Evolutionary conservation across 2,888 invertebrate species (phyloP), one percentile per base, ranked within the genome.

Genomic region (Lithophane semibrunnea): DNA sequence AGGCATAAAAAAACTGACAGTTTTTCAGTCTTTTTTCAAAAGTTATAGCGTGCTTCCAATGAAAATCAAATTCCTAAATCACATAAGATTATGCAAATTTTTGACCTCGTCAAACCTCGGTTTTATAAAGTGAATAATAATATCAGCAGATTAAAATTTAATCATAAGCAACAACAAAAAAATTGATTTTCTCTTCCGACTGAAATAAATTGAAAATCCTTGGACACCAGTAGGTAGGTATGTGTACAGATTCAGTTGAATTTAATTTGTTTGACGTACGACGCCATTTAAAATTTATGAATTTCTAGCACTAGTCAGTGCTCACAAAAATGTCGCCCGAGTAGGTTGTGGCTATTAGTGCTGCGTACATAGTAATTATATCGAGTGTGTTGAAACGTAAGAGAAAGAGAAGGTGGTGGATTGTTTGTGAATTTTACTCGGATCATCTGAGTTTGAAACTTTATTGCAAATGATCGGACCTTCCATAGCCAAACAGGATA

Each of bases 141-240:
- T 54, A 63, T 52, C 75, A 68, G 67, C 67, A 75, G 52, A 67
- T 66, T 52, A 16, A 49, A 49, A 49, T 49, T 18, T 67, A 67
- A 68, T 56, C 47, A 21, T 47, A 49, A 49, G 47, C 67, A 67
- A 16, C 21, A 49, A 61, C 21, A 52, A 61, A 74, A 52, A 49
- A 42, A 21, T 66, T 72, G 4, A 37, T 7, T 42, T 66, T 54
- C 49, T 8, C 1, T 52, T 60, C 21, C 5, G 10, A 56, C 63
- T 37, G n/a, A 67, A 74, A 64, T 61, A 18, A 16, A 47, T 58
- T 65, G 24, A 54, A 64, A 29, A 13, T 47, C 24, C 21, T 21
- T 67, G 21, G 9, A 29, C 3, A 29, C 21, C 13, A 10, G 49
- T 13, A 29, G 52, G 44, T 67, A 42, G 37, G 5, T 37, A 37